Base-by-base conservation (phyloP, 35 echinoderm and acorn worm species). In the Anneissia japonica region DNA sequence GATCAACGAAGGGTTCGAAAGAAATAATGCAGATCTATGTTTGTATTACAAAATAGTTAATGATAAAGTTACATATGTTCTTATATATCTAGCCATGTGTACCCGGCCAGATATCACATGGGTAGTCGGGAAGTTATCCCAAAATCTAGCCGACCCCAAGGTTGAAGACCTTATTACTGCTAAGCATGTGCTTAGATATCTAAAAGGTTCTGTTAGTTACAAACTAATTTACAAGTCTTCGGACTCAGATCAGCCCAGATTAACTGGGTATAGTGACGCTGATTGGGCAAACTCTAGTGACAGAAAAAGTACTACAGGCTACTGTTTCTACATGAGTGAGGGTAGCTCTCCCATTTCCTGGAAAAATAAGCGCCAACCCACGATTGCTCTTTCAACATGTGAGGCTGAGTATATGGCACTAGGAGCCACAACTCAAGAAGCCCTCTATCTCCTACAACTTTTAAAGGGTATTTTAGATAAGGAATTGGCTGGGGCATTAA, bases 361-460 rank as follows among this genome's bases (percentile, higher is more conserved):
- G 74, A 77, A 30, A 79, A 32, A 10, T 78, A 64, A 64, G 21
- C 21, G 51, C 7, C 51, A 64, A 23, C 51, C 51, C 51, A 64
- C 51, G 1, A 26, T 64, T 31, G 74, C 84, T 46, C 74, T 77
- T 45, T 83, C 79, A 36, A 38, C 32, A 64, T 45, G 56, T 83
- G 32, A 89, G 26, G 12, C 31, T 41, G 81, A 34, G 78, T 34
- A 75, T 38, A 91, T 91, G 85, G 56, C 39, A 4, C 35, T 87
- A 23, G 80, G 51, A 83, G 73, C 90, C 26, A 84, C 90, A 37
- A 88, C 46, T 4, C 79, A 92, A 37, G 80, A 92, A 34, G 81
- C 79, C 10, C 74, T 87, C 46, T 87, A 87, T 32, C 36, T 87
- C 37, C 37, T 75, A 13, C 84, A 92, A 56, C 32, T 87, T 17